These are phyloP conservation scores for Zaprionus africanus DNA, from an alignment of 1,140 invertebrate genomes.

Conservation along the genomic window DNA sequence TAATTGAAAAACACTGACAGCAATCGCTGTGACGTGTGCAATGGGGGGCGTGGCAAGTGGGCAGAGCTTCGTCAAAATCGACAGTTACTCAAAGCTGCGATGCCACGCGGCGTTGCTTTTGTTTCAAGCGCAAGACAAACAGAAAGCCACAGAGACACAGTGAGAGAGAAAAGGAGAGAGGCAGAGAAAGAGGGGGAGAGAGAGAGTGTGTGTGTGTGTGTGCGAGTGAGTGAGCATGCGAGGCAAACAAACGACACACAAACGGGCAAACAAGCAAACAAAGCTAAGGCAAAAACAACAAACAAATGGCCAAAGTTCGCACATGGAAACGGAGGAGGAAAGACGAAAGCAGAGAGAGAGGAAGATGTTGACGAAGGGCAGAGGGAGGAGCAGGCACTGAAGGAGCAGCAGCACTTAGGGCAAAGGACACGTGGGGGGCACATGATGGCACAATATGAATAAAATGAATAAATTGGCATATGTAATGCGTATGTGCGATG, in stretches of 20 bases:
- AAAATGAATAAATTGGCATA: conserved; percentile 82
- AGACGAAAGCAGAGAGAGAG: neutral
- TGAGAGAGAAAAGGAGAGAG: neutral
- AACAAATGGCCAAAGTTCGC: conserved; percentile 68
- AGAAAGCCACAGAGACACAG: neutral
- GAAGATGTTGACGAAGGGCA: conserved; percentile 36
- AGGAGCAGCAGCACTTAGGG: neutral
- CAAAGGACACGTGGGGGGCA: conserved; percentile 10
- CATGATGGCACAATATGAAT: conserved; percentile 71
- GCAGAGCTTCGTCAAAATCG: conserved; percentile 63
- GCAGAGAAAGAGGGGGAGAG: neutral
- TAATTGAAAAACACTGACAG: conserved; percentile 76
- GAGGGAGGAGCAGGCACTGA: neutral
- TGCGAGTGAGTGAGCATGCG: conserved; percentile 1
- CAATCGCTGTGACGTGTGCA: conserved; percentile 45
- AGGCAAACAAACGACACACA: conserved; percentile 49
- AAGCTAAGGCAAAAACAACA: conserved; percentile 53
- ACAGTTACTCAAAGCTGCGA: conserved; percentile 61
- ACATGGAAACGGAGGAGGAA: conserved; percentile 25
- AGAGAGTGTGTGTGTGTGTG: neutral
- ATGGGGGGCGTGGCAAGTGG: conserved; percentile 3
- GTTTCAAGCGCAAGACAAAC: conserved; percentile 48
- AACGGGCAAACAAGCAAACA: conserved; percentile 66
- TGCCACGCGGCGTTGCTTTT: conserved; percentile 24
- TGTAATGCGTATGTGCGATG: conserved; percentile 67